Percentiles rank a stretch among this genome's conserved stretches.
These are phyloP conservation scores for Aviceda subcristata DNA, from an alignment of 2,113 vertebrate genomes.

Conservation along the genomic window DNA sequence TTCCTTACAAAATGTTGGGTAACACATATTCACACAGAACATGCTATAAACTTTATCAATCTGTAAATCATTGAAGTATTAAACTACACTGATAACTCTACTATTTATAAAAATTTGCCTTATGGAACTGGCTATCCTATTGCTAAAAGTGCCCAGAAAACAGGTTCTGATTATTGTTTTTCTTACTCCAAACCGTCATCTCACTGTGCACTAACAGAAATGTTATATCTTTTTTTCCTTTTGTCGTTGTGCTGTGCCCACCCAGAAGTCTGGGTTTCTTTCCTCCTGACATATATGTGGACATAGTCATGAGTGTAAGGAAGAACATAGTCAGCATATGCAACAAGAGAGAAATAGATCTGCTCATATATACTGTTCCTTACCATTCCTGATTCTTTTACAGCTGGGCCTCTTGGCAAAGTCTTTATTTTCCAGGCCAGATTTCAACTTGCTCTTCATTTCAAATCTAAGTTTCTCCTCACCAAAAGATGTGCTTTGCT, in stretches of 20 bases:
- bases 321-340: neutral
- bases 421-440: neutral
- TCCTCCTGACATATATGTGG: fast-evolving
- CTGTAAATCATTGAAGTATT: neutral
- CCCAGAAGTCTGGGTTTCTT: neutral
- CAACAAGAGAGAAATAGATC: neutral
- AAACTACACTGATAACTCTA: neutral
- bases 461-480: neutral
- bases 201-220: neutral
- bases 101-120: neutral
- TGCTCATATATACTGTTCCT: neutral
- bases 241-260: neutral
- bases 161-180: neutral
- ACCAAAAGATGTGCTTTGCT: neutral
- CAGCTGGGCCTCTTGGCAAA: neutral
- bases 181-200: neutral
- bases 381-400: neutral
- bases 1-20: neutral
- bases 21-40: neutral
- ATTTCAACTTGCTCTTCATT: neutral
- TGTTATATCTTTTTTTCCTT: neutral
- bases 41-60: neutral
- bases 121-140: neutral
- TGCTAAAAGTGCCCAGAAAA: neutral
- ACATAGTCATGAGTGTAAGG: neutral